A percentile compares a stretch with the other conserved stretches of the same genome.
Conservation (phyloP, 2,797 vertebrate genomes). For the Buceros bicornis region DNA sequence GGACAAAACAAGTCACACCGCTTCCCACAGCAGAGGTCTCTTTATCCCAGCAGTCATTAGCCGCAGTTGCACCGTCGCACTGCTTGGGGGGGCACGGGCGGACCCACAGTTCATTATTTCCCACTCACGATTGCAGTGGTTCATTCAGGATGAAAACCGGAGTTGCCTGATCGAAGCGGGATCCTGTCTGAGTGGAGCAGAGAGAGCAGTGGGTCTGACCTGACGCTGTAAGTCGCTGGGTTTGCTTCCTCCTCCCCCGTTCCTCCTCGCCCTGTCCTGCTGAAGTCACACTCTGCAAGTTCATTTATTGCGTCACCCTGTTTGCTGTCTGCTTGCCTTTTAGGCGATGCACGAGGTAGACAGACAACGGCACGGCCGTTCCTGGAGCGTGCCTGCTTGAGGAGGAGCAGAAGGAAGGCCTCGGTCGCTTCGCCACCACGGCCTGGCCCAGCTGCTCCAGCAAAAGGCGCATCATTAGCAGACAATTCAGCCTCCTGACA, state of each 20-base stretch:
- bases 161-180: background rate
- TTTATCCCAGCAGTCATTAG: constrained; percentile 13
- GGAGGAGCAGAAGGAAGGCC: background rate
- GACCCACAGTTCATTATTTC: background rate
- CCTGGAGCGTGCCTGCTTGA: background rate
- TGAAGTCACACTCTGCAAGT: background rate
- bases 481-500: background rate
- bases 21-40: background rate
- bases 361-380: background rate
- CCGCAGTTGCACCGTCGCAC: background rate
- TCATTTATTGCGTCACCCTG: background rate
- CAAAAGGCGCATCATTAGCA: background rate
- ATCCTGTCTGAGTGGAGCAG: background rate
- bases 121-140: constrained; percentile 5
- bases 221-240: background rate
- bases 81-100: background rate
- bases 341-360: background rate
- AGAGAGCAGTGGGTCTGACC: background rate
- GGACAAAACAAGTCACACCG: background rate
- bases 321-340: constrained; percentile 1
- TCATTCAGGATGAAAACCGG: background rate
- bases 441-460: background rate
- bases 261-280: background rate
- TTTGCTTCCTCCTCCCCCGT: background rate
- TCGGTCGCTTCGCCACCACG: background rate